Evolutionary conservation across 2,888 invertebrate species (phyloP).

Genomic region (Cryptocheilus praepositus): DNA sequence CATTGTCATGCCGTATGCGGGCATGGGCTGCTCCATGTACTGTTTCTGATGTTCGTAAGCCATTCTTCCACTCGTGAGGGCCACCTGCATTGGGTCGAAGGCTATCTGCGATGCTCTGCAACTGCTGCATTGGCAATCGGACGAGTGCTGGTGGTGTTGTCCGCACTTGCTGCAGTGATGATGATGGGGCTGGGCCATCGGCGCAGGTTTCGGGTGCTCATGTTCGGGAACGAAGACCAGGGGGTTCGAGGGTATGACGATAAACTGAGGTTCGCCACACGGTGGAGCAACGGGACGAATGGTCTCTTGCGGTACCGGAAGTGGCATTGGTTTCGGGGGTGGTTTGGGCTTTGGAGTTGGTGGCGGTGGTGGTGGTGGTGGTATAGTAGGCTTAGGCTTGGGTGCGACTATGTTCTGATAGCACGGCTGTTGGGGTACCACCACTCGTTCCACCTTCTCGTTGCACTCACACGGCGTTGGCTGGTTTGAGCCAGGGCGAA

Average conservation of each 20-base stretch:
- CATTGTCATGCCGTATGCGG: constrained; percentile 8
- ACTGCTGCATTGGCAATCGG: not conserved
- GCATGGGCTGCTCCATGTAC: not conserved
- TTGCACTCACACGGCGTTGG: constrained; percentile 24
- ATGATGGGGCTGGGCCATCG: constrained; percentile 9
- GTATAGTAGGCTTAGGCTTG: too few species aligned
- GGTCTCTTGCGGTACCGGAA: not conserved
- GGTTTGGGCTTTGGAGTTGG: not conserved
- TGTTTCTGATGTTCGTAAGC: not conserved
- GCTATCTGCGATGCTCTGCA: not conserved
- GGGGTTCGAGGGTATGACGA: not conserved
- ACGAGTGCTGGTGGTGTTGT: not conserved
- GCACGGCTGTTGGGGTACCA: not conserved
- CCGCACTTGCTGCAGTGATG: not conserved
- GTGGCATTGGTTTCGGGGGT: not conserved
- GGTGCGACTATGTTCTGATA: not conserved
- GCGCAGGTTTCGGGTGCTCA: not conserved
- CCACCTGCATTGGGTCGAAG: not conserved
- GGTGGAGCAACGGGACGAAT: not conserved
- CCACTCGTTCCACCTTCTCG: not conserved
- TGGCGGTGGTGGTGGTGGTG: not conserved
- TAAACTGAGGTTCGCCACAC: not conserved
- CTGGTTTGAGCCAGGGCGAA: constrained; percentile 64
- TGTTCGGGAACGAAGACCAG: constrained; percentile 3
- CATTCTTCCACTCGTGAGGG: not conserved